Evolutionary conservation across 2,797 vertebrate species (phyloP).

Genomic region (Halcyon badia): DNA sequence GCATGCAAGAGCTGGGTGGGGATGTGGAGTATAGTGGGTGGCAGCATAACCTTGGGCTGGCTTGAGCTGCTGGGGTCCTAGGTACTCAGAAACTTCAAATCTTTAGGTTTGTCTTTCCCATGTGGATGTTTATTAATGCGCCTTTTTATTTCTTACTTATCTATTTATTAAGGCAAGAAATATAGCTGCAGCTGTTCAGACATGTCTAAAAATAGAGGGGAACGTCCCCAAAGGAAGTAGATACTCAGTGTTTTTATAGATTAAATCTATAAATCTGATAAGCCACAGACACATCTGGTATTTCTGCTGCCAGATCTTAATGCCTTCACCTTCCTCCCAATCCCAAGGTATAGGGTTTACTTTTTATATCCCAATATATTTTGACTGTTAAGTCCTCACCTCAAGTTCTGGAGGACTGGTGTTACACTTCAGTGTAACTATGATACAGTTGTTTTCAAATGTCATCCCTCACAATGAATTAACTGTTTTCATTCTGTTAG

Average conservation of each 20-base stretch:
- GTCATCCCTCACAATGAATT: not conserved
- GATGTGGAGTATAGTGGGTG: not conserved
- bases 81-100: not conserved
- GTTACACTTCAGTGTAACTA: not conserved
- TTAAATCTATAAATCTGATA: constrained; percentile 48
- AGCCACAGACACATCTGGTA: not conserved
- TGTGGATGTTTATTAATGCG: not conserved
- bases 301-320: not conserved
- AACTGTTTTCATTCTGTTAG: not conserved
- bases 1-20: not conserved
- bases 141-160: too few species aligned
- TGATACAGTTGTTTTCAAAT: not conserved
- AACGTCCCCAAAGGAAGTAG: not conserved
- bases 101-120: not conserved
- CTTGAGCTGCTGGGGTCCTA: not conserved
- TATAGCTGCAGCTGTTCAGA: not conserved
- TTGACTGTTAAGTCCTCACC: not conserved
- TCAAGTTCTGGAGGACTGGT: not conserved
- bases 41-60: not conserved
- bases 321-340: not conserved
- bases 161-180: not conserved
- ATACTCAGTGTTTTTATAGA: not conserved
- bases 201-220: not conserved
- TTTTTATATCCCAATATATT: too few species aligned
- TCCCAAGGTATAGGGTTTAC: not conserved